A percentile compares a stretch with the other conserved stretches of the same genome.
Evolutionary conservation across 2,113 vertebrate genomes (phyloP).

Genomic region (Lonchura striata): DNA sequence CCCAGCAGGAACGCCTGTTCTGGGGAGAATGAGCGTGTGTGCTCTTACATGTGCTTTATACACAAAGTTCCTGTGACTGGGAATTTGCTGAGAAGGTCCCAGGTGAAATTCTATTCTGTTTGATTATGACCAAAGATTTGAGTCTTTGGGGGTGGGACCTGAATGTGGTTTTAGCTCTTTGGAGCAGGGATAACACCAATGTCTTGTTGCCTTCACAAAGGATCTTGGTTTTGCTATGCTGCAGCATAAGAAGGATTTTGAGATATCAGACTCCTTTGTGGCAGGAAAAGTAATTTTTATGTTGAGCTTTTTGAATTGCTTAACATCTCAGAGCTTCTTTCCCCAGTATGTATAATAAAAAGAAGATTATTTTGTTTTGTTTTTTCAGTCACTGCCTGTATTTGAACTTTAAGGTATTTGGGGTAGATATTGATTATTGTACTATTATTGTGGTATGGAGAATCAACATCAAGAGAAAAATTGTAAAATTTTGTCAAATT

Average conservation of each 20-base stretch:
- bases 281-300: not conserved
- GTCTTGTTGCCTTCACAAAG: not conserved
- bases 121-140: not conserved
- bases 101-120: not conserved
- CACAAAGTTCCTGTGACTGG: not conserved
- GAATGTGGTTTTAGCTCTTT: not conserved
- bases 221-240: not conserved
- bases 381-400: not conserved
- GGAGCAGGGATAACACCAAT: not conserved
- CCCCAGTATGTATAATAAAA: not conserved
- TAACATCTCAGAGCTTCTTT: not conserved
- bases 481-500: not conserved
- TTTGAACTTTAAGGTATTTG: not conserved
- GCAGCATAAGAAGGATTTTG: not conserved
- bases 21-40: not conserved
- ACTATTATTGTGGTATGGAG: not conserved
- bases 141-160: not conserved
- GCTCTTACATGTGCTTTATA: not conserved
- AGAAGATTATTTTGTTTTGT: not conserved
- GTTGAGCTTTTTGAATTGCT: not conserved
- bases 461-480: not conserved
- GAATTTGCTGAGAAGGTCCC: not conserved
- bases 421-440: not conserved
- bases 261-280: not conserved
- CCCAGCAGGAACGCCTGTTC: rapidly evolving